Base-by-base conservation (phyloP, 2,113 vertebrate species). In the Natator depressus region DNA sequence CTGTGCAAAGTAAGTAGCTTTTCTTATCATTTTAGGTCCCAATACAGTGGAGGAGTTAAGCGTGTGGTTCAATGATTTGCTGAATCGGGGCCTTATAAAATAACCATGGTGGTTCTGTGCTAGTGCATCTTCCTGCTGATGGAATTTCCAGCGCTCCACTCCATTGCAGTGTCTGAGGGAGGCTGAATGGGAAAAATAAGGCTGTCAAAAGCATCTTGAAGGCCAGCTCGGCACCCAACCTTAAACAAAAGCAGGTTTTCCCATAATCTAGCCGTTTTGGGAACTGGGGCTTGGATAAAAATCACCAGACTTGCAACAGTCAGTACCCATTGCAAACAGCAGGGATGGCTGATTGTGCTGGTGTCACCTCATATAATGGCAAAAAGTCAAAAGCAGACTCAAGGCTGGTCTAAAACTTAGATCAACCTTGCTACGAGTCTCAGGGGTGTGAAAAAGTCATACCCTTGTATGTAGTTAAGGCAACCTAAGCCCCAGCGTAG, bases 1-100 rank as follows among this genome's bases (percentile, higher is more conserved):
- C 53, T 93, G 84, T 82, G 88, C 92, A 27, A 93, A 87, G 92
- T 93, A 93, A 90, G 53, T 10, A 72, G 35, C n/a, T 24, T 72
- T n/a, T 10, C 27, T 91, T 88, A 27, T 76, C 38, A 47, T 76
- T 27, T 47, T 24, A 76, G 42, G 22, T 7, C 24, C 11, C 38
- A 76, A 7, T 10, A 6, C 11, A 27, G 11, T 13, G 5, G 42
- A 46, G 22, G 24, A 76, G 24, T 76, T 46, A 46, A 47, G 11
- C 22, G 3, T 27, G 24, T 46, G 42, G 24, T 24, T 47, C 11
- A 47, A 42, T 3, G 22, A 46, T 46, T 12, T 46, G 22, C 5
- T 42, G 38, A 25, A 46, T 8, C 11, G 11, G 75, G 65, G n/a
- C 65, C 8, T 38, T 69, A n/a, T n/a, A 69, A 8, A 69, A n/a